These are phyloP conservation scores for Mesoligia furuncula DNA, from an alignment of 2,888 invertebrate genomes.

Conservation along the genomic window DNA sequence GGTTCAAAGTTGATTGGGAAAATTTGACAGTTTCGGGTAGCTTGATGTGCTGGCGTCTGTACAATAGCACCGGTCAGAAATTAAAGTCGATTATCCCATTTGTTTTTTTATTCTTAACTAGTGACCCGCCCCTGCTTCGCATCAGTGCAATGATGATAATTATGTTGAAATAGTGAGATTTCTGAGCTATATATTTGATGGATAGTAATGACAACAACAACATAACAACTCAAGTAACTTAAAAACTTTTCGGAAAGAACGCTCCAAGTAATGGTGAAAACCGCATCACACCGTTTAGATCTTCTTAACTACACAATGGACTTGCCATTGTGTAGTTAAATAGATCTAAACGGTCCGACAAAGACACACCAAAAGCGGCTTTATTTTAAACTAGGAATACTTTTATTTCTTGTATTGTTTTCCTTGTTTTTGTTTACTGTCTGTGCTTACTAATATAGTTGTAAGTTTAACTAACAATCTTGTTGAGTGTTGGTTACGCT, in stretches of 20 bases:
- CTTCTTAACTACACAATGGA: no score
- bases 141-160: not conserved
- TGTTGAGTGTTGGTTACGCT: no score
- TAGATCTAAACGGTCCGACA: not conserved
- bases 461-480: no score
- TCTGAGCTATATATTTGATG: not conserved
- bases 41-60: no score
- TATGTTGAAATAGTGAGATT: not conserved
- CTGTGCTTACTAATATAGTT: no score
- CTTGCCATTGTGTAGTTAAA: not conserved
- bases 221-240: not conserved
- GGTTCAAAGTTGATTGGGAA: no score
- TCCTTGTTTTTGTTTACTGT: no score
- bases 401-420: no score
- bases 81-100: no score
- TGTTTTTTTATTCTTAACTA: not conserved
- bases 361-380: not conserved
- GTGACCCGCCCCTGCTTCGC: not conserved
- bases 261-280: not conserved
- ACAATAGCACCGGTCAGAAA: slow-evolving; percentile 10
- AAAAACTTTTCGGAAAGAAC: not conserved
- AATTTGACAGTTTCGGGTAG: no score
- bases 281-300: not conserved
- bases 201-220: not conserved
- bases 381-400: not conserved